These are phyloP conservation scores for Pseudomyrmex gracilis DNA, from an alignment of 1,140 invertebrate genomes.

Conservation along the genomic window DNA sequence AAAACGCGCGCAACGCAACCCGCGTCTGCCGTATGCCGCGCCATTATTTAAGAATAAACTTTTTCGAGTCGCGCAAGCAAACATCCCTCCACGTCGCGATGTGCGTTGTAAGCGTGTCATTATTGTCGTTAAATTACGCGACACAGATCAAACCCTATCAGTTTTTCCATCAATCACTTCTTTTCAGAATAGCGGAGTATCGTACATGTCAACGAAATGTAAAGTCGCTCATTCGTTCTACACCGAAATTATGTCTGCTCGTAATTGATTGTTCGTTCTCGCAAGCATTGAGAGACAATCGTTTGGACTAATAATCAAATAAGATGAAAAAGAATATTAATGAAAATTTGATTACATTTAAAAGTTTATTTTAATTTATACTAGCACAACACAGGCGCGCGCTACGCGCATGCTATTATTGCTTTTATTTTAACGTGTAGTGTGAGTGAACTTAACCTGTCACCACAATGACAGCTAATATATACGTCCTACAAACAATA, in stretches of 20 bases:
- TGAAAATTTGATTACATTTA: too few relatives aligned
- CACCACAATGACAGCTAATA: too few relatives aligned
- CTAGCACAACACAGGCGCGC: too few relatives aligned
- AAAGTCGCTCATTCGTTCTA: neutral
- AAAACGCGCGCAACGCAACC: neutral
- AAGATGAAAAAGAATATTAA: too few relatives aligned
- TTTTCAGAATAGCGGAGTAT: slow-evolving; percentile 48
- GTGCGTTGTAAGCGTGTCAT: slow-evolving; percentile 71
- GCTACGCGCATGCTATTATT: too few relatives aligned
- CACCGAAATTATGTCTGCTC: slow-evolving; percentile 51
- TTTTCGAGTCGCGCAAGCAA: slow-evolving; percentile 56
- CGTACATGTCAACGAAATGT: slow-evolving; percentile 11
- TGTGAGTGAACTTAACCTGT: too few relatives aligned
- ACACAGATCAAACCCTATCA: slow-evolving; percentile 55
- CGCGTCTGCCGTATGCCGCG: slow-evolving; percentile 25
- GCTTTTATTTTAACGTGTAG: too few relatives aligned
- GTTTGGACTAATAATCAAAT: too few relatives aligned
- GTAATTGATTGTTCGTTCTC: slow-evolving; percentile 13
- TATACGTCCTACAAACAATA: too few relatives aligned
- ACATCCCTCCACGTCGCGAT: slow-evolving; percentile 53
- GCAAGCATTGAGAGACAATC: neutral
- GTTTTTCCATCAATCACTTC: slow-evolving; percentile 76
- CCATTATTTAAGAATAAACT: slow-evolving; percentile 68
- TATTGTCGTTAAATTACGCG: slow-evolving; percentile 73
- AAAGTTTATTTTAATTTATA: too few relatives aligned